phyloP scores from a whole-genome alignment of 2,888 invertebrate genomes.

The Protonemura montana region DNA sequence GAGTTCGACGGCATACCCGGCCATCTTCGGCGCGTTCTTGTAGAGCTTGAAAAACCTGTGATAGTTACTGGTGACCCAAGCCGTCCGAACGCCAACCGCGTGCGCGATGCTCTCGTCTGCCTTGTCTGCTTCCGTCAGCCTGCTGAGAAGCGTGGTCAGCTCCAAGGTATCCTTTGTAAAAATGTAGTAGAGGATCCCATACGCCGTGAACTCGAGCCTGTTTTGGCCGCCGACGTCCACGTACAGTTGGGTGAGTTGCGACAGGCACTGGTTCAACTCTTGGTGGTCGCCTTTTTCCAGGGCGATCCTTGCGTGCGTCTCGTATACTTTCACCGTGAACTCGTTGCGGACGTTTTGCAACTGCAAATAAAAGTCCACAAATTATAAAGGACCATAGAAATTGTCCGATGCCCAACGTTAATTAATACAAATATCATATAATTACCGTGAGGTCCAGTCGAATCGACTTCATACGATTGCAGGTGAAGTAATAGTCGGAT shows the following conservation, averaged over 20 bases:
- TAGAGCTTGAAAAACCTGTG: slow-evolving; percentile 93
- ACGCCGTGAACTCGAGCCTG: slow-evolving; percentile 92
- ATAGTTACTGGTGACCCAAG: slow-evolving; percentile 93
- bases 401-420: no score
- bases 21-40: slow-evolving; percentile 90
- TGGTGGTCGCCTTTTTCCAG: slow-evolving; percentile 98
- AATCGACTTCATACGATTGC: slow-evolving; percentile 98
- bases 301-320: slow-evolving; percentile 97
- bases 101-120: slow-evolving; percentile 82
- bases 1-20: slow-evolving; percentile 97
- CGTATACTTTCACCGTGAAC: slow-evolving; percentile 98
- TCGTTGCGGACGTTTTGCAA: slow-evolving; percentile 94
- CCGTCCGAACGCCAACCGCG: slow-evolving; percentile 87
- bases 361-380: slow-evolving; percentile 60
- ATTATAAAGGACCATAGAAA: no score
- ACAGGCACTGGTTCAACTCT: slow-evolving; percentile 99
- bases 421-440: not conserved
- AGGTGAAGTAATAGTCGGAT: slow-evolving; percentile 95
- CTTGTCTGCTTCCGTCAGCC: slow-evolving; percentile 79
- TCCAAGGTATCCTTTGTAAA: slow-evolving; percentile 98
- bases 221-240: slow-evolving; percentile 77
- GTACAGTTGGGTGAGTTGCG: slow-evolving; percentile 95
- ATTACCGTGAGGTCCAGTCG: slow-evolving; percentile 96
- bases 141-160: slow-evolving; percentile 88
- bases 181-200: slow-evolving; percentile 95